Conservation (phyloP, 1,140 invertebrate genomes). For the Caenorhabditis remanei region DNA sequence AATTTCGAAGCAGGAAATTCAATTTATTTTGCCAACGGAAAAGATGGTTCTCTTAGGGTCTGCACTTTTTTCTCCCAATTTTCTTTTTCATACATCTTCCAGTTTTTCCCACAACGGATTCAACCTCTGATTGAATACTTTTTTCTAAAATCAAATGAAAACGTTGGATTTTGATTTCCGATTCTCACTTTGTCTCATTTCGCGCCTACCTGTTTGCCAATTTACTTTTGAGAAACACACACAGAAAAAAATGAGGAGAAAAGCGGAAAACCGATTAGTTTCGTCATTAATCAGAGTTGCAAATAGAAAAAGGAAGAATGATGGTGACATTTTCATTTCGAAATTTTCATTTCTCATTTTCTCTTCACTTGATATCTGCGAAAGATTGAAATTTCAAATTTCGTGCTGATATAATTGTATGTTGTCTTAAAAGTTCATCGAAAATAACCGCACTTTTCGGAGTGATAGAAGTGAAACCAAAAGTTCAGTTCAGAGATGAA, state of each 20-base stretch:
- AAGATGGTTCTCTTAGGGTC: not conserved
- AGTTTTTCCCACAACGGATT: not conserved
- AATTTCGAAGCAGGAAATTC: not conserved
- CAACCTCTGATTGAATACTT: not conserved
- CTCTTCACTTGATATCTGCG: too few species aligned
- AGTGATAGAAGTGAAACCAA: too few species aligned
- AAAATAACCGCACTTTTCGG: too few species aligned
- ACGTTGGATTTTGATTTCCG: not conserved
- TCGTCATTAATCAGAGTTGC: slow-evolving; percentile 42
- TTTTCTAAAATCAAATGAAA: not conserved
- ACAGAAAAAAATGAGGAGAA: not conserved
- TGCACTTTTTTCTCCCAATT: slow-evolving; percentile 3
- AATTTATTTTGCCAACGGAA: not conserved
- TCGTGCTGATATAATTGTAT: too few species aligned
- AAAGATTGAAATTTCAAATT: too few species aligned
- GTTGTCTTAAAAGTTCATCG: too few species aligned
- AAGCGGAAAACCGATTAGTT: slow-evolving; percentile 38
- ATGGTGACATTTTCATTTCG: not conserved
- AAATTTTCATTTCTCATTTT: not conserved
- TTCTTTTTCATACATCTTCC: not conserved
- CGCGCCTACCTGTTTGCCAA: slow-evolving; percentile 49
- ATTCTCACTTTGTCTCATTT: slow-evolving; percentile 32
- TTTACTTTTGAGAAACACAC: slow-evolving; percentile 10
- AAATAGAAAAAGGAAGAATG: not conserved
- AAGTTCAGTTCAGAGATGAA: too few species aligned